Evolutionary conservation across 37 sponge, comb jelly and placozoan genomes (phyloP).

Genomic region (Spongia lamella): DNA sequence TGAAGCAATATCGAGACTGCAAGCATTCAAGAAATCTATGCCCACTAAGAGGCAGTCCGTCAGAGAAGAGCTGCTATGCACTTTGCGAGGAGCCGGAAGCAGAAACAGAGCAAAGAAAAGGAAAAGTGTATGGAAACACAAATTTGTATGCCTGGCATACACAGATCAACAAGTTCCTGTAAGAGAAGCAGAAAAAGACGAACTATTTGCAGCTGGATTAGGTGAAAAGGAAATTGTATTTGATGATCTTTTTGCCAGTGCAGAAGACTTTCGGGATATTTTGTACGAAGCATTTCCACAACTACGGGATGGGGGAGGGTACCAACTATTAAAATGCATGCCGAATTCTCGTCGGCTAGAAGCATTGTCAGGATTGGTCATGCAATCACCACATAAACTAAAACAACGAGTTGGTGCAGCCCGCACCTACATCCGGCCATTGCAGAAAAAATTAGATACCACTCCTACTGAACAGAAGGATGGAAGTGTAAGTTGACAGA

Average conservation of each 20-base stretch:
- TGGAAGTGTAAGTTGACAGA: no score
- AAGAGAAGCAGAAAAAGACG: constrained; percentile 38
- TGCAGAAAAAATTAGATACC: constrained; percentile 37
- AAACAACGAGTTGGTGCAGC: constrained; percentile 40
- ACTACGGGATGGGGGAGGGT: constrained; percentile 20
- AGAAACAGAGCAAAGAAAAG: no score
- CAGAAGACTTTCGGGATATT: constrained; percentile 38
- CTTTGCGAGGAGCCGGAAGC: no score
- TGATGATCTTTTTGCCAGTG: not conserved
- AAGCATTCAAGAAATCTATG: no score
- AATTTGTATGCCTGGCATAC: constrained; percentile 47
- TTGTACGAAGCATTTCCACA: constrained; percentile 18
- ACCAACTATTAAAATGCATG: constrained; percentile 9
- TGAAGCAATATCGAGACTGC: no score
- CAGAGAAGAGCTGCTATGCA: no score
- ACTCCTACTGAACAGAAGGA: no score
- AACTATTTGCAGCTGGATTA: constrained; percentile 44
- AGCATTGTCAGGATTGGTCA: constrained; percentile 9
- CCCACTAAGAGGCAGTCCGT: no score
- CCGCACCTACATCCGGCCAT: constrained; percentile 42
- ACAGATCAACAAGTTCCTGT: constrained; percentile 38
- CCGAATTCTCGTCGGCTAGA: constrained; percentile 28
- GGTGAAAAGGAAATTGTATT: constrained; percentile 55
- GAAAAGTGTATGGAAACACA: constrained; percentile 41
- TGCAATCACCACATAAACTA: constrained; percentile 28